Evolutionary conservation across 2,797 vertebrate genomes (phyloP), one percentile per base, ranked within the genome.

Genomic region (Schizopygopsis pylzovi): DNA sequence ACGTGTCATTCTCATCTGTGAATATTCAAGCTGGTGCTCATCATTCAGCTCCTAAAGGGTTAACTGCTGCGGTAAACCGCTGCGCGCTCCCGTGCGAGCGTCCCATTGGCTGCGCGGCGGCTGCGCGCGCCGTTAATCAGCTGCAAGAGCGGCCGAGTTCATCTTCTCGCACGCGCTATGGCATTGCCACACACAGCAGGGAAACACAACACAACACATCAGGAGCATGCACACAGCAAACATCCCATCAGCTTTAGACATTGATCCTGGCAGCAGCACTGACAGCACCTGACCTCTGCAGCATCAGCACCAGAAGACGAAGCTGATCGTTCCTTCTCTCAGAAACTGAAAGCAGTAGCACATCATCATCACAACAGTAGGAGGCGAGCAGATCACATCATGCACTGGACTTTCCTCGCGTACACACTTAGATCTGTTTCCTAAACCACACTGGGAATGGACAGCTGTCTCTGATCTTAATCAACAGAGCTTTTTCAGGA

Each of bases 201-300:
- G 56, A 90, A 85, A 37, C 85, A 94, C 92, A 93, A 92, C 93
- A 89, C 92, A 93, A 95, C 93, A 89, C 85, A 89, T 37, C 85
- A 89, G 90, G 88, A 90, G 88, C 89, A 86, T 86, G 79, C 87
- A 81, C 89, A 84, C 89, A 84, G 88, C 88, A 89, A 68, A 85
- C 88, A 82, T 72, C 83, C 79, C 85, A 81, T 79, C 86, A 86
- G 84, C 87, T 89, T 71, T 52, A 92, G 75, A 89, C 86, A 85
- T 81, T 76, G 41, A 85, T 86, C 78, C 83, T 80, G 79, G 41
- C 54, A 54, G 79, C 79, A 85, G 47, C 79, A 83, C 70, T 75
- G 68, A 49, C 82, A 65, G 82, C 83, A 78, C 73, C 76, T 79
- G 83, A 71, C 67, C 77, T 63, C 75, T 79, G 59, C 85, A 86